Conservation (phyloP, 1,140 invertebrate genomes). For the Trichonephila inaurata region DNA sequence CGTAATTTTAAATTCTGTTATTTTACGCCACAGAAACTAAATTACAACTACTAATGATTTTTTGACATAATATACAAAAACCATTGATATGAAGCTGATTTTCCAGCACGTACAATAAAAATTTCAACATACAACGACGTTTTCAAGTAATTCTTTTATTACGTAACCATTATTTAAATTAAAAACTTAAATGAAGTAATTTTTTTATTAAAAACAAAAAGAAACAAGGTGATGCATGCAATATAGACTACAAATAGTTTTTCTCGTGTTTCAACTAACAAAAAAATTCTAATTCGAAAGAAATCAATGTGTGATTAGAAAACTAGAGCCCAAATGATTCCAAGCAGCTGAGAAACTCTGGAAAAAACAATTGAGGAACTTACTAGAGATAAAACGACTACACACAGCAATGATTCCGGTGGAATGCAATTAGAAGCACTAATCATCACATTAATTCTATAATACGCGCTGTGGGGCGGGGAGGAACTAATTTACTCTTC, state of each 20-base stretch:
- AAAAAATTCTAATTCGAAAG: constrained; percentile 14
- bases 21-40: too few relatives aligned
- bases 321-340: constrained; percentile 5
- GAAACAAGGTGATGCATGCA: background rate
- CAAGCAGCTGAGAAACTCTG: background rate
- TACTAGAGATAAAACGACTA: constrained; percentile 25
- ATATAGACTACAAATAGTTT: background rate
- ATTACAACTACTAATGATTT: too few relatives aligned
- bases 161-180: background rate
- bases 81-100: too few relatives aligned
- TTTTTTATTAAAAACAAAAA: background rate
- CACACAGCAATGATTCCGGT: background rate
- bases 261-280: background rate
- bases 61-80: too few relatives aligned
- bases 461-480: background rate
- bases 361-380: constrained; percentile 33
- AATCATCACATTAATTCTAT: constrained; percentile 35
- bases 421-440: constrained; percentile 41
- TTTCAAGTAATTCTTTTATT: background rate
- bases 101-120: background rate
- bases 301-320: constrained; percentile 33
- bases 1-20: too few relatives aligned
- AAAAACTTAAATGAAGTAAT: background rate
- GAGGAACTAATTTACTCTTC: background rate
- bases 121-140: background rate